Percentiles rank a stretch among this genome's conserved stretches.
Evolutionary conservation across 2,797 vertebrate genomes (phyloP).

Genomic region (Gymnothorax javanicus): DNA sequence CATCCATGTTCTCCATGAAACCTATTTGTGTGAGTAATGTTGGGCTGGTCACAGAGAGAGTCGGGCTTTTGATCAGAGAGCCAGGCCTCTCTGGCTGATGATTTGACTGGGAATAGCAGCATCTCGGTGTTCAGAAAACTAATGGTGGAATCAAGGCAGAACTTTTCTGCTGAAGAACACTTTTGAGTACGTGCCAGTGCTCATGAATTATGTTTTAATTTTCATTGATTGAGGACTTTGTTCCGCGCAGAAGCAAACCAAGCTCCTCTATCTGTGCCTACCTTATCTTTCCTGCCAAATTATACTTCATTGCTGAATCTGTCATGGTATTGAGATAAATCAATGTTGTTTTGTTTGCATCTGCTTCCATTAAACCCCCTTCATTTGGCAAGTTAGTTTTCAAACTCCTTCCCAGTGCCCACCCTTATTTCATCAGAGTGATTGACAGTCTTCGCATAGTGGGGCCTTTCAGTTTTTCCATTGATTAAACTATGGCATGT

Average conservation of each 20-base stretch:
- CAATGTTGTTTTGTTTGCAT: background rate
- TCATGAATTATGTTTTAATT: background rate
- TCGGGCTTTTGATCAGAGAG: background rate
- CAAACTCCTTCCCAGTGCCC: background rate
- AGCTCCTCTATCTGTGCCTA: background rate
- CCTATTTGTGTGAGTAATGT: background rate
- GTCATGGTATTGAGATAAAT: background rate
- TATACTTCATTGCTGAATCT: slow-evolving; percentile 1
- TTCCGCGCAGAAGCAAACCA: background rate
- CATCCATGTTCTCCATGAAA: background rate
- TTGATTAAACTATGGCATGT: background rate
- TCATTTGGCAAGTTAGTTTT: background rate
- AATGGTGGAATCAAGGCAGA: background rate
- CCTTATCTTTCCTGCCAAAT: background rate
- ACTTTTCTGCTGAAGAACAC: background rate
- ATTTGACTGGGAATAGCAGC: background rate
- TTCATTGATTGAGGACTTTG: background rate
- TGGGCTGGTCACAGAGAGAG: background rate
- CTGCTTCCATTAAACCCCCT: background rate
- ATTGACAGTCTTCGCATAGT: background rate
- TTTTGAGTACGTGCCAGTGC: background rate
- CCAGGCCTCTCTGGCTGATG: background rate
- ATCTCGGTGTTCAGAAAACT: background rate
- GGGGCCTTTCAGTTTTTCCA: background rate
- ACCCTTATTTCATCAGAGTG: background rate